phyloP scores from a whole-genome alignment of 2,113 vertebrate genomes.

The Ceyx cyanopectus region DNA sequence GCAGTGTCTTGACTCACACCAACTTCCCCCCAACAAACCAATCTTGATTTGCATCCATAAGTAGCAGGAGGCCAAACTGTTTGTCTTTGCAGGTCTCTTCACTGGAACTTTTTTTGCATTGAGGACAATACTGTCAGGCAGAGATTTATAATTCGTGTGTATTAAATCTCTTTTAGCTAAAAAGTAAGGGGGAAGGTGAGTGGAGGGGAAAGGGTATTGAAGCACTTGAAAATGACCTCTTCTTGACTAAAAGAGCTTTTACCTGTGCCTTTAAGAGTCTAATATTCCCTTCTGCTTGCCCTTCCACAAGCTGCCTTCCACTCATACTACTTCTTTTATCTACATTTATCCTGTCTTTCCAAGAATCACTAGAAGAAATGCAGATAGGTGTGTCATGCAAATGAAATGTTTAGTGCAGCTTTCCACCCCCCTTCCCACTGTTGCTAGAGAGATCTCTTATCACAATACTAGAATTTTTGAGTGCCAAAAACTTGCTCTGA shows the following conservation, averaged over 20 bases:
- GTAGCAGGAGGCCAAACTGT: neutral
- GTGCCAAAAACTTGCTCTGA: neutral
- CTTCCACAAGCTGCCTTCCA: neutral
- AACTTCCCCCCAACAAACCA: neutral
- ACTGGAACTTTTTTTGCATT: neutral
- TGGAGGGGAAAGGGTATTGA: neutral
- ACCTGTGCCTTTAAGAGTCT: neutral
- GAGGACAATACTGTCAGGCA: neutral
- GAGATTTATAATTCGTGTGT: neutral
- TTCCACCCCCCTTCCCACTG: neutral
- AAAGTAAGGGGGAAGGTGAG: neutral
- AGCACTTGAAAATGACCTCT: neutral
- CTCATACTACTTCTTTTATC: neutral
- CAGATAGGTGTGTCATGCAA: constrained; percentile 44
- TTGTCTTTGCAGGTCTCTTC: neutral
- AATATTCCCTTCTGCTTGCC: neutral
- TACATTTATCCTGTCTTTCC: constrained; percentile 13
- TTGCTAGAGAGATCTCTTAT: neutral
- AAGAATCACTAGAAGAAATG: constrained; percentile 44
- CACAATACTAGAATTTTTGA: neutral
- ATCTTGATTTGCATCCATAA: rapidly evolving
- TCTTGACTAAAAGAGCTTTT: neutral
- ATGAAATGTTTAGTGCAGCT: neutral
- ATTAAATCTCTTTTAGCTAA: neutral
- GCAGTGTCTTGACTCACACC: neutral